Evolutionary conservation across 2,888 invertebrate genomes (phyloP), one percentile per base, ranked within the genome.

Genomic region (Augiades crinisus): DNA sequence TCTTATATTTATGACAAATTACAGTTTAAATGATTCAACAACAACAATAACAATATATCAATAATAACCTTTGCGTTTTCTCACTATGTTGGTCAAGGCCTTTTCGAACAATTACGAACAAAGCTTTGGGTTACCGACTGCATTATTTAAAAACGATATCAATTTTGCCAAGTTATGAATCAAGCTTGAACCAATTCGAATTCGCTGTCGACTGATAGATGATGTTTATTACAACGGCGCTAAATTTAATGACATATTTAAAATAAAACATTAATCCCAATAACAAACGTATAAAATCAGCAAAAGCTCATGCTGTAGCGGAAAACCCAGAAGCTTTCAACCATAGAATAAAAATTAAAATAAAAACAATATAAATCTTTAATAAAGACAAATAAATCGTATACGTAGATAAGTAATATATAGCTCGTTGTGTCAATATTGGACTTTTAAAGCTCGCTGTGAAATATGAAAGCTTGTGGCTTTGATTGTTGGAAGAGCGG

Each of bases 291-390:
- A 58, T 57, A 57, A 53, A 57, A 50, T 46, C 37, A 70, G 80
- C 78, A 63, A 58, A 65, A 65, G 63, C 65, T 65, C 84, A 86
- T 86, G 82, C 81, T 66, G 64, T 64, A 71, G 76, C 77, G 64
- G 74, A 76, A 77, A 81, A 85, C 85, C 85, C 87, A 84, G 67
- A 87, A 86, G 87, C 87, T 86, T 83, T 84, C 85, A 81, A 71
- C 70, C 67, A 69, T 67, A 68, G 46, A 40, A 24, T 24, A 17
- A 13, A 21, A 38, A 13, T 19, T 13, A 13, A 60, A 64, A 62
- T 57, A 64, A n/a, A 10, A 27, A 27, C 1, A 27, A 27, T 10
- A 27, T 1, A 27, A 27, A 27, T 3, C 27, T 27, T 27, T 27
- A 10, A 27, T 8, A 27, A 61, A 62, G 37, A 44, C 8, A 57